phyloP scores from a whole-genome alignment of 2,797 vertebrate genomes.

The Falco berigora region DNA sequence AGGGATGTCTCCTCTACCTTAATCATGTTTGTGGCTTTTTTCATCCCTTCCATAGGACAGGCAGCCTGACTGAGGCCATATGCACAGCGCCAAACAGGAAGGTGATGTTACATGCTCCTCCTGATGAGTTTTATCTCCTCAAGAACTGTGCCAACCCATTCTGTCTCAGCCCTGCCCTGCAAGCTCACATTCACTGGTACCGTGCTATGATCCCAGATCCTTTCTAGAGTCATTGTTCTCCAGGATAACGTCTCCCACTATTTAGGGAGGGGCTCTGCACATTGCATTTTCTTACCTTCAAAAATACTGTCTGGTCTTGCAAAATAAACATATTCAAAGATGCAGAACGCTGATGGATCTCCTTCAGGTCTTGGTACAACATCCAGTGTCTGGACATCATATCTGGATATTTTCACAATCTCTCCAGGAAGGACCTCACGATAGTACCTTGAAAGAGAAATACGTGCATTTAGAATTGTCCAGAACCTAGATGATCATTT shows the following conservation, averaged over 20 bases:
- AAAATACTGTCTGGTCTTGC: conserved; percentile 97
- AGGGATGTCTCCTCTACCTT: not conserved
- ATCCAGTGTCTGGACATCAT: conserved; percentile 85
- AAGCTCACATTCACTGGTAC: not conserved
- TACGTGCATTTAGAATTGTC: not conserved
- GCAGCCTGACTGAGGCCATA: not conserved
- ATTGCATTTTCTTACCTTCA: conserved; percentile 76
- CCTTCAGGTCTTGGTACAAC: conserved; percentile 83
- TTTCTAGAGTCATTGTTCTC: not conserved
- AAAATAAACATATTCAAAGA: conserved; percentile 99
- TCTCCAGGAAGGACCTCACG: conserved; percentile 94
- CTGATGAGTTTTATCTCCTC: not conserved
- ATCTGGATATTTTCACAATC: conserved; percentile 91
- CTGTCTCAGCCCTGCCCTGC: not conserved
- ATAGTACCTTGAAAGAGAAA: conserved; percentile 81
- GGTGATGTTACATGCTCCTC: not conserved
- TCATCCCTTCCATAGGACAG: not conserved
- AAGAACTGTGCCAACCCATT: not conserved
- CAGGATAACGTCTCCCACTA: not conserved
- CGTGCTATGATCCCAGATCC: not conserved
- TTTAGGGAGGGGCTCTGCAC: not conserved
- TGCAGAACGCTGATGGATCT: conserved; percentile 92
- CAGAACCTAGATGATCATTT: not conserved
- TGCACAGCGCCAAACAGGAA: not conserved
- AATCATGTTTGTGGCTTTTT: not conserved